Percentiles rank a stretch among this genome's conserved stretches.
phyloP scores from a whole-genome alignment of 2,113 vertebrate species.

The Oreochromis tanganicae region DNA sequence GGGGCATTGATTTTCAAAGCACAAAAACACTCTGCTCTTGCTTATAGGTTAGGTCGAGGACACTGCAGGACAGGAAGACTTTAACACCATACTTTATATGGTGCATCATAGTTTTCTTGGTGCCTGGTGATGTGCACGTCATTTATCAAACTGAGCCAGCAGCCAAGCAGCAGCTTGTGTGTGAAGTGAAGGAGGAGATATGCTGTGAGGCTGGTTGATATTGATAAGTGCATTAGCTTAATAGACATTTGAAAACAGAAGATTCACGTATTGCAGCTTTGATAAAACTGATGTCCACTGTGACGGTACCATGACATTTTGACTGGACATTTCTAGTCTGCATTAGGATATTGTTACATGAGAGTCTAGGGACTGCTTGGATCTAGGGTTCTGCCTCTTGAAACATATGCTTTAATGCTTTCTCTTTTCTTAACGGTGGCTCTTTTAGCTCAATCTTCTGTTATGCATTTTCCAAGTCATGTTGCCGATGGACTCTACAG shows the following conservation, averaged over 20 bases:
- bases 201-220: not conserved
- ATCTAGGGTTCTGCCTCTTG: not conserved
- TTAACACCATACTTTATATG: not conserved
- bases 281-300: not conserved
- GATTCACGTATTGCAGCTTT: not conserved
- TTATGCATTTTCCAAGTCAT: not conserved
- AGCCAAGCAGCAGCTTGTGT: not conserved
- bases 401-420: not conserved
- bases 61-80: not conserved
- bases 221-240: not conserved
- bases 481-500: not conserved
- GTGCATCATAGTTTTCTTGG: not conserved
- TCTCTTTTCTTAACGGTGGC: not conserved
- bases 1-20: not conserved
- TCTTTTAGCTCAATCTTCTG: not conserved
- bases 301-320: not conserved
- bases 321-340: not conserved
- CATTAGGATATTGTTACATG: not conserved
- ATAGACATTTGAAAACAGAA: not conserved
- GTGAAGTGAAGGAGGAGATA: not conserved
- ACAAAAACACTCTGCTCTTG: not conserved
- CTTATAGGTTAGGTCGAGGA: not conserved
- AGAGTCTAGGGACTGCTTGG: not conserved
- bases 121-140: not conserved
- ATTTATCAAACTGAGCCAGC: constrained; percentile 6